Evolutionary conservation across 1,140 invertebrate genomes (phyloP).

Genomic region (Psix sp.): DNA sequence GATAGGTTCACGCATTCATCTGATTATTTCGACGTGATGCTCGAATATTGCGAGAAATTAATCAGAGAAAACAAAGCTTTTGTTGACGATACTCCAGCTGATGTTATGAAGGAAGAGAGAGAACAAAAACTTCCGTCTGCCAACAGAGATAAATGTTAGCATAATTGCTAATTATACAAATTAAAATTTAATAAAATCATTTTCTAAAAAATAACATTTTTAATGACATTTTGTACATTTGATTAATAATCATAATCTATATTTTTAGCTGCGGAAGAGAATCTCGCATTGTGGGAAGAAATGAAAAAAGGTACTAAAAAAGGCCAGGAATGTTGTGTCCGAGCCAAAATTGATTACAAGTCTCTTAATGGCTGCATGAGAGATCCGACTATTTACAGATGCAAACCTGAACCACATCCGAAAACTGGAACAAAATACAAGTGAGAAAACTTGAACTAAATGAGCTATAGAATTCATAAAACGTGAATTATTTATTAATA

Average conservation of each 20-base stretch:
- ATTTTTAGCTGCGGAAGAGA: slow-evolving; percentile 87
- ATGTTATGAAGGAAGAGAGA: slow-evolving; percentile 95
- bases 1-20: slow-evolving; percentile 97
- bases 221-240: slow-evolving; percentile 21
- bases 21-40: slow-evolving; percentile 96
- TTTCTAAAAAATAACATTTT: background rate
- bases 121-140: slow-evolving; percentile 92
- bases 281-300: slow-evolving; percentile 94
- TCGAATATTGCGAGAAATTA: slow-evolving; percentile 92
- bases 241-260: slow-evolving; percentile 10
- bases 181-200: background rate
- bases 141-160: slow-evolving; percentile 90
- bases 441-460: slow-evolving; percentile 75
- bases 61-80: slow-evolving; percentile 94
- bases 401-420: slow-evolving; percentile 96
- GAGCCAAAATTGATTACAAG: slow-evolving; percentile 98
- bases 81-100: slow-evolving; percentile 96
- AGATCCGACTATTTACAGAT: slow-evolving; percentile 99
- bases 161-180: background rate
- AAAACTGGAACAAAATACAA: slow-evolving; percentile 97
- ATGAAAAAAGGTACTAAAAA: slow-evolving; percentile 91
- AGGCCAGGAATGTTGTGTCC: slow-evolving; percentile 93
- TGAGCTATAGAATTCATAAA: slow-evolving; percentile 36
- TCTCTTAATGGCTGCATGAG: slow-evolving; percentile 97
- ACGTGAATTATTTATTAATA: background rate